Evolutionary conservation across 2,888 invertebrate genomes (phyloP).

Genomic region (Torymus tubicola): DNA sequence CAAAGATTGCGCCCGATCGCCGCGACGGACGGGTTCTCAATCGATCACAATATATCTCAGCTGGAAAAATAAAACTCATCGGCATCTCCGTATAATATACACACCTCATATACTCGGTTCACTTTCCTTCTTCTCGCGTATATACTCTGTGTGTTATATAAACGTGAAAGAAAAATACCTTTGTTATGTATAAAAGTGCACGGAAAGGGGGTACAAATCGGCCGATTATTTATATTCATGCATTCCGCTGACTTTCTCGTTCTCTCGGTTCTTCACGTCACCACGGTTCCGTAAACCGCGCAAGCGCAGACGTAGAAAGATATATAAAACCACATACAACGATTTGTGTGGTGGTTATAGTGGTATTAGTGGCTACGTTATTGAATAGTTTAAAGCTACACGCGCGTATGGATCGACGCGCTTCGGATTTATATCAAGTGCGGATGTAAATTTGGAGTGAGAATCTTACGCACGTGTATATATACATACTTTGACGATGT

Average conservation of each 20-base stretch:
- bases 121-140: no score
- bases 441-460: not conserved
- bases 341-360: not conserved
- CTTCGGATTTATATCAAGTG: constrained; percentile 9
- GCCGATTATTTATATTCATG: constrained; percentile 33
- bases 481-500: no score
- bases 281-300: constrained; percentile 6
- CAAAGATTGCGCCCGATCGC: constrained; percentile 2
- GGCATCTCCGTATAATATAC: no score
- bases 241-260: not conserved
- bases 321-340: not conserved
- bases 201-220: not conserved
- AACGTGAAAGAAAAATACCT: not conserved
- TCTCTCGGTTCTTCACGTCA: constrained; percentile 22
- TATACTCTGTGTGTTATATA: not conserved
- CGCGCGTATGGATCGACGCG: not conserved
- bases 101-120: no score
- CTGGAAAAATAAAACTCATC: no score
- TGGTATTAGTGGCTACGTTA: constrained; percentile 8
- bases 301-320: not conserved
- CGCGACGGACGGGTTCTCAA: no score
- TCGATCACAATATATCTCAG: constrained; percentile 23
- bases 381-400: constrained; percentile 30
- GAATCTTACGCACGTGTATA: no score
- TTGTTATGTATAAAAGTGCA: no score